Conservation (phyloP, 64 coral and sea anemone species). For the Porites australiensis region DNA sequence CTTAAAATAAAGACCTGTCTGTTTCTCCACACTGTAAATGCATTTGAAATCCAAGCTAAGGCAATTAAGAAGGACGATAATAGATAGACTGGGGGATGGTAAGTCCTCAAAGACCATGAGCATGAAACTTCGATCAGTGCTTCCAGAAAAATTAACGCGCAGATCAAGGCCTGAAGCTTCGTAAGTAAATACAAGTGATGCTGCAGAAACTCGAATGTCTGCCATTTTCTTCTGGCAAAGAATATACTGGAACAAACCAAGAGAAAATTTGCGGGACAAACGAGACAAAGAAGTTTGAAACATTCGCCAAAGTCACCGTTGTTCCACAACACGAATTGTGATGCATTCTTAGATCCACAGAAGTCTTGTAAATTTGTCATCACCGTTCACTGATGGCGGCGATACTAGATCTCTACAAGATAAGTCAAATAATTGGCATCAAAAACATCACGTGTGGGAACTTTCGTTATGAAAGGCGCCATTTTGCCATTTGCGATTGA, state of each 20-base stretch:
- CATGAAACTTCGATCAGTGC: slow-evolving; percentile 54
- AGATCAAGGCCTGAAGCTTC: slow-evolving; percentile 58
- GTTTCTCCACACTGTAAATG: slow-evolving; percentile 75
- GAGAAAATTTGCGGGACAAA: slow-evolving; percentile 67
- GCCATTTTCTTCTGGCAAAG: slow-evolving; percentile 46
- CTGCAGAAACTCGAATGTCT: background rate
- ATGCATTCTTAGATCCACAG: slow-evolving; percentile 66
- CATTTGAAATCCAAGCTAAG: slow-evolving; percentile 82
- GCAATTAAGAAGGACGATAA: slow-evolving; percentile 57
- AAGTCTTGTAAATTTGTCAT: slow-evolving; percentile 76
- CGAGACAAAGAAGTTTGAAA: slow-evolving; percentile 71
- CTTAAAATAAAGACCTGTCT: slow-evolving; percentile 56
- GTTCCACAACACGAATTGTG: slow-evolving; percentile 65
- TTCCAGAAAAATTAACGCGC: slow-evolving; percentile 58
- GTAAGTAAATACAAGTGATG: slow-evolving; percentile 49
- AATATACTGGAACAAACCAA: slow-evolving; percentile 61
- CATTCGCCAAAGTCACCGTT: slow-evolving; percentile 79
- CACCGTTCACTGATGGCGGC: background rate
- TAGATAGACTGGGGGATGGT: slow-evolving; percentile 61
- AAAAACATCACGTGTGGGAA: too few relatives aligned
- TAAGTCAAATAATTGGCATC: too few relatives aligned
- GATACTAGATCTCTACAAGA: background rate
- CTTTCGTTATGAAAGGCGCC: too few relatives aligned
- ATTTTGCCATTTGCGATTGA: too few relatives aligned
- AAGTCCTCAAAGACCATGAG: background rate